Percentiles rank a stretch among this genome's conserved stretches.
These are phyloP conservation scores for Chaetorhynchus papuensis DNA, from an alignment of 2,113 vertebrate genomes.

Conservation along the genomic window DNA sequence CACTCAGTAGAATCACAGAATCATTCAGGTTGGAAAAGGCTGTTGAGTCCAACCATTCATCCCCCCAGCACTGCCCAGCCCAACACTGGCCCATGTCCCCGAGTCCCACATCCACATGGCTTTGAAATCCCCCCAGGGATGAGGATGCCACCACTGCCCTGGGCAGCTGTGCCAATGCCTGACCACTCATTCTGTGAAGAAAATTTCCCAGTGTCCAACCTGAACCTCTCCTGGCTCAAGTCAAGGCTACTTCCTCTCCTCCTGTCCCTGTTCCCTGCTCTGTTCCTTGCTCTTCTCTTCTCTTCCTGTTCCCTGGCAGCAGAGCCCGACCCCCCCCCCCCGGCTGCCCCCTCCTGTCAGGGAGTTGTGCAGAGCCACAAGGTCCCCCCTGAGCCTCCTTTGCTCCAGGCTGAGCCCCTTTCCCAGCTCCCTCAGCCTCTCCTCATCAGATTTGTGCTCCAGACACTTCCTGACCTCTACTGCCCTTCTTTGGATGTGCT, in stretches of 20 bases:
- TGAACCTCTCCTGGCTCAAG: rapidly evolving
- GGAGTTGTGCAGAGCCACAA: background rate
- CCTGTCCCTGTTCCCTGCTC: background rate
- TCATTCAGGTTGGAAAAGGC: background rate
- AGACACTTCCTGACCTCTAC: background rate
- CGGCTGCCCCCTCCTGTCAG: background rate
- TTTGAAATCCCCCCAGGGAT: background rate
- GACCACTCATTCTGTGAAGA: background rate
- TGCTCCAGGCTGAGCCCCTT: background rate
- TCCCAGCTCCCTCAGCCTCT: background rate
- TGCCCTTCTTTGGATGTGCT: background rate
- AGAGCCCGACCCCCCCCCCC: rapidly evolving
- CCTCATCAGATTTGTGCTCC: background rate
- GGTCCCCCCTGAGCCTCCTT: background rate
- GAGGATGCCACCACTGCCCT: background rate
- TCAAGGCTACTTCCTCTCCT: rapidly evolving
- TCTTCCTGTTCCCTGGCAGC: background rate
- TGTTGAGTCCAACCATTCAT: background rate
- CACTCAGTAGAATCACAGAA: background rate
- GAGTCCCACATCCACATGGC: rapidly evolving
- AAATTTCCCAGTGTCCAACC: background rate
- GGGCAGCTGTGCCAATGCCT: background rate
- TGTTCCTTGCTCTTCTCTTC: no score
- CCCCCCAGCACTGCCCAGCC: background rate
- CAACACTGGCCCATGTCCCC: rapidly evolving